A percentile compares a stretch with the other conserved stretches of the same genome.
These are phyloP conservation scores for Eugnorisma glareosa DNA, from an alignment of 2,888 invertebrate species.

Conservation along the genomic window DNA sequence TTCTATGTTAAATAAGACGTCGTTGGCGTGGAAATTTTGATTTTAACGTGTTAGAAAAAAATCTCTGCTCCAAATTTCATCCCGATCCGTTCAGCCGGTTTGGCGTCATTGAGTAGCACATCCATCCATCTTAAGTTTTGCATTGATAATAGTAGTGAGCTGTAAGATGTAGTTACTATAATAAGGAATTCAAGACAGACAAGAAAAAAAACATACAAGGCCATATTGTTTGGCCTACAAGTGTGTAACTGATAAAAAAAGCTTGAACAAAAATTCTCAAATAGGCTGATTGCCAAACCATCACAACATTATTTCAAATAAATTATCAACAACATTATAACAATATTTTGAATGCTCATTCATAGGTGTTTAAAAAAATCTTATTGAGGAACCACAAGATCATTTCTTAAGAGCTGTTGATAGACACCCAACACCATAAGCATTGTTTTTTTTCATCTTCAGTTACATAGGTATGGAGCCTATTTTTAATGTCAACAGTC, in stretches of 20 bases:
- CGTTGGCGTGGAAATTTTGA: background rate
- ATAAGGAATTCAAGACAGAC: constrained; percentile 5
- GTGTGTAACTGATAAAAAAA: constrained; percentile 28
- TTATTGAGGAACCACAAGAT: too few species aligned
- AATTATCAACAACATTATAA: background rate
- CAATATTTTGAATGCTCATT: background rate
- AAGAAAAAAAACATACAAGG: constrained; percentile 41
- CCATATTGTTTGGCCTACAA: constrained; percentile 17
- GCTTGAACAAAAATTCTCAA: constrained; percentile 14
- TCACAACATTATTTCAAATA: background rate
- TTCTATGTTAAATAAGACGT: too few species aligned
- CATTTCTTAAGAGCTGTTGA: too few species aligned
- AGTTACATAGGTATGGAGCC: too few species aligned
- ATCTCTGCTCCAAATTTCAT: background rate
- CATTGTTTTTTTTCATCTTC: too few species aligned
- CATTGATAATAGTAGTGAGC: background rate
- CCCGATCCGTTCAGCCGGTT: background rate
- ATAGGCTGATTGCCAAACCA: constrained; percentile 13
- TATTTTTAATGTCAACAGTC: too few species aligned
- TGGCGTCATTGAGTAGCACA: background rate
- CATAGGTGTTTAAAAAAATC: too few species aligned
- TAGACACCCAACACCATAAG: too few species aligned
- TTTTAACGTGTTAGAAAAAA: background rate
- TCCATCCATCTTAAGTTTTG: background rate
- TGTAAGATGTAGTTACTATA: background rate